Base-by-base conservation (phyloP, 1,140 invertebrate genomes). In the Harlomillsia oculata region DNA sequence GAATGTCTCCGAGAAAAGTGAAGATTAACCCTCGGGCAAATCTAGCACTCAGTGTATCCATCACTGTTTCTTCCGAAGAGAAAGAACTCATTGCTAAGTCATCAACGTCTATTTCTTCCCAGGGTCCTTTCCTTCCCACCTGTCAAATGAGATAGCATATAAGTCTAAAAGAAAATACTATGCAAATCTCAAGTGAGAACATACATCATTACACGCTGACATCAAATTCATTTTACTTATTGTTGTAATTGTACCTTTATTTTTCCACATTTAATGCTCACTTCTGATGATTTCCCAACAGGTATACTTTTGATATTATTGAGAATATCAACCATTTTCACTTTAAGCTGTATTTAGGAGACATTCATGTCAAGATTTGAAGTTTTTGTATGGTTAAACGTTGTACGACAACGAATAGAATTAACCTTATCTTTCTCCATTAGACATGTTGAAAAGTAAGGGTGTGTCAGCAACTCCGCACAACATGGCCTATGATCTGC, bases 1-100 rank as follows among this genome's bases (percentile, higher is more conserved):
- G 74, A 49, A 95, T 80, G 69, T 96, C 91, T 3, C 91, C 92
- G 43, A 94, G 78, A 67, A 89, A 95, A 2, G 86, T 90, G 64
- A 89, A 91, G 64, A 82, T 87, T 51, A 80, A 73, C 21, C 82
- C 82, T 59, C 80, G 75, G 34, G 76, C 71, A 63, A 87, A 78
- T 64, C 90, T 79, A 39, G 80, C 77, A 44, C 82, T 75, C 48
- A 93, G 68, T 65, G 87, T 80, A 13, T 81, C 75, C 2, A 92
- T 70, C n/a, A 93, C 79, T 4, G 74, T 74, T 39, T 89, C 85
- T 70, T 93, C 89, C 28, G 81, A 82, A 4, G 91, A 73, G 34
- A 76, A 72, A 57, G 91, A 85, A 25, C 93, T 72, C 1, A 83
- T 82, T 0, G 89, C 88, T 46, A 95, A 76, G 74, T 94, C 89